phyloP scores from a whole-genome alignment of 92 coral and sea anemone genomes.

The Diadumene lineata region DNA sequence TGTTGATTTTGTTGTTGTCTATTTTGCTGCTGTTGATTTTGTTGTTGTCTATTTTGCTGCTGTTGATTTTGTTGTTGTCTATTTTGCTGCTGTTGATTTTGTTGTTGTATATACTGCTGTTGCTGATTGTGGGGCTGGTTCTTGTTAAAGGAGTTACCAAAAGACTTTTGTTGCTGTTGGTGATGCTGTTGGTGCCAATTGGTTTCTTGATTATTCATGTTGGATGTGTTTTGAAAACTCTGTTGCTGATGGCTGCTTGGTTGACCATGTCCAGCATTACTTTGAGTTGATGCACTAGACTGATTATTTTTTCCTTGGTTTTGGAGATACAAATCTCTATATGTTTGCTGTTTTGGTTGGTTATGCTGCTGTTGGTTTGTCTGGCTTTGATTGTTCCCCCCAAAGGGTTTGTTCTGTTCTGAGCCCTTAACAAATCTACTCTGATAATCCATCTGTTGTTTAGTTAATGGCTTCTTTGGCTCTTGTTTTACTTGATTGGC shows the following conservation, averaged over 20 bases:
- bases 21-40: too few relatives aligned
- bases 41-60: too few relatives aligned
- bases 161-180: neutral
- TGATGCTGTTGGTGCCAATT: neutral
- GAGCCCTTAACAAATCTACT: neutral
- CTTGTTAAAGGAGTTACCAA: neutral
- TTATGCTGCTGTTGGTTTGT: neutral
- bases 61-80: too few relatives aligned
- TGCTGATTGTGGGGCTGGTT: neutral
- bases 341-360: neutral
- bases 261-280: slow-evolving; percentile 17
- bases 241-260: neutral
- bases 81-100: slow-evolving; percentile 24
- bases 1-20: too few relatives aligned
- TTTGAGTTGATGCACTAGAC: slow-evolving; percentile 5
- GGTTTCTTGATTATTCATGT: neutral
- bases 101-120: neutral
- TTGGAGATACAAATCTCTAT: neutral
- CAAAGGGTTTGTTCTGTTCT: neutral
- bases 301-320: neutral
- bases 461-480: slow-evolving; percentile 1
- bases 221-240: neutral
- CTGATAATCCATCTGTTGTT: neutral
- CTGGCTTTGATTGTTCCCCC: neutral
- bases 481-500: slow-evolving; percentile 17